Conservation (phyloP, 2,888 invertebrate species). For the Myopa tessellatipennis region DNA sequence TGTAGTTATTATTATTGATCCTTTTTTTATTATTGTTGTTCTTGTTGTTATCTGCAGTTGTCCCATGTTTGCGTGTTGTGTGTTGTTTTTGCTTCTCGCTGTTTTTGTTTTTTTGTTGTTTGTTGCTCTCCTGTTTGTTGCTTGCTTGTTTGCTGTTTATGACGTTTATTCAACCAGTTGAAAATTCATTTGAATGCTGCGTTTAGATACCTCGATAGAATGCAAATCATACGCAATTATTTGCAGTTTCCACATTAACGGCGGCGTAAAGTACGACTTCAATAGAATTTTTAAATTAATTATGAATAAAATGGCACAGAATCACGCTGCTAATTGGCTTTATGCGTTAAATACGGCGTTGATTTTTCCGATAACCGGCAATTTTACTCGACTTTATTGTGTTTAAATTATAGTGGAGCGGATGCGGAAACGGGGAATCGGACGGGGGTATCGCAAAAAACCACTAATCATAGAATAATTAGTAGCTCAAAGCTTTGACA, state of each 20-base stretch:
- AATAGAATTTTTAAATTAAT: constrained; percentile 19
- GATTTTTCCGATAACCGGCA: not conserved
- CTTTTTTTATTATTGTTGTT: no score
- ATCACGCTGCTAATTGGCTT: not conserved
- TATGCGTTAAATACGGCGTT: constrained; percentile 1
- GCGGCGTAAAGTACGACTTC: not conserved
- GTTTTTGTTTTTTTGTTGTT: not conserved
- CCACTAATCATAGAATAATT: constrained; percentile 8
- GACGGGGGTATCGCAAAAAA: not conserved
- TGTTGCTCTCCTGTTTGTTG: not conserved
- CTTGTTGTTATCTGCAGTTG: no score
- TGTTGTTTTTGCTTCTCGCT: no score
- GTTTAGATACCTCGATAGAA: not conserved
- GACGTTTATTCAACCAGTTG: not conserved
- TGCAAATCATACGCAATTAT: not conserved
- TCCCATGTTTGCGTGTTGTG: no score
- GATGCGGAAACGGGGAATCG: no score
- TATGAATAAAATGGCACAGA: constrained; percentile 6
- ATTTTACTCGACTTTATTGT: no score
- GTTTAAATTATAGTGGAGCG: no score
- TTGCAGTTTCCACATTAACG: not conserved
- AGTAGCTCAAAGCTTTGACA: constrained; percentile 7
- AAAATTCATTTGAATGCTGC: no score
- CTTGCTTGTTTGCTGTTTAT: not conserved
- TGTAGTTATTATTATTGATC: not conserved